phyloP scores from a whole-genome alignment of 2,888 invertebrate species.

The Oxytorus armatus region DNA sequence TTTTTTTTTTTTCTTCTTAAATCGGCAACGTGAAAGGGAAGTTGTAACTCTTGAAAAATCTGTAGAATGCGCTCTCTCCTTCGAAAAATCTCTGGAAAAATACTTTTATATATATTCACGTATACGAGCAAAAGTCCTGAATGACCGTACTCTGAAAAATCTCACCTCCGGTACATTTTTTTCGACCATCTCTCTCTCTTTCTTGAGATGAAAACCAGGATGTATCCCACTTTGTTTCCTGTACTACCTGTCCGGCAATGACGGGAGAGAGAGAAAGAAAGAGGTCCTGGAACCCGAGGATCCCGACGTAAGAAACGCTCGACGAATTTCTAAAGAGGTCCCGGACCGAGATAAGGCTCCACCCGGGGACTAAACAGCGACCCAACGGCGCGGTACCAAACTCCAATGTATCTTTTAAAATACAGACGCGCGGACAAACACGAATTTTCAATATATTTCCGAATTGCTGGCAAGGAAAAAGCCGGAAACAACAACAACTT shows the following conservation, averaged over 20 bases:
- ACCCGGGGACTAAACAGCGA: slow-evolving; percentile 24
- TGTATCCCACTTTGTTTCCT: background rate
- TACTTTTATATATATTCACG: background rate
- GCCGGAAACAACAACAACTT: background rate
- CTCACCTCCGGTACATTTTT: slow-evolving; percentile 21
- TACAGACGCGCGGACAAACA: background rate
- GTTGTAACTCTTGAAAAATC: slow-evolving; percentile 4
- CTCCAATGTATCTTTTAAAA: slow-evolving; percentile 50
- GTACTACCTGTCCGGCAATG: slow-evolving; percentile 18
- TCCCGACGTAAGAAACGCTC: slow-evolving; percentile 41
- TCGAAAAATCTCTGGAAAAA: slow-evolving; percentile 8
- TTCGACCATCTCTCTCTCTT: background rate
- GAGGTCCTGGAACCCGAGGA: background rate
- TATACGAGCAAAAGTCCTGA: background rate
- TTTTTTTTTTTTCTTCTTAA: slow-evolving; percentile 10
- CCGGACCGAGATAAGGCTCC: slow-evolving; percentile 52
- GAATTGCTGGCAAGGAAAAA: background rate
- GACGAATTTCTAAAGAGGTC: slow-evolving; percentile 46
- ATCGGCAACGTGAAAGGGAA: background rate
- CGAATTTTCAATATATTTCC: background rate
- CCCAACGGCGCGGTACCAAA: slow-evolving; percentile 26
- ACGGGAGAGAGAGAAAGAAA: background rate
- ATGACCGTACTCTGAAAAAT: slow-evolving; percentile 28
- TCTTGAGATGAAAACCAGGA: slow-evolving; percentile 11
- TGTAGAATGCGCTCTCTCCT: background rate